These are phyloP conservation scores for Drosophila azteca DNA, from an alignment of 1,140 invertebrate species.

Conservation along the genomic window DNA sequence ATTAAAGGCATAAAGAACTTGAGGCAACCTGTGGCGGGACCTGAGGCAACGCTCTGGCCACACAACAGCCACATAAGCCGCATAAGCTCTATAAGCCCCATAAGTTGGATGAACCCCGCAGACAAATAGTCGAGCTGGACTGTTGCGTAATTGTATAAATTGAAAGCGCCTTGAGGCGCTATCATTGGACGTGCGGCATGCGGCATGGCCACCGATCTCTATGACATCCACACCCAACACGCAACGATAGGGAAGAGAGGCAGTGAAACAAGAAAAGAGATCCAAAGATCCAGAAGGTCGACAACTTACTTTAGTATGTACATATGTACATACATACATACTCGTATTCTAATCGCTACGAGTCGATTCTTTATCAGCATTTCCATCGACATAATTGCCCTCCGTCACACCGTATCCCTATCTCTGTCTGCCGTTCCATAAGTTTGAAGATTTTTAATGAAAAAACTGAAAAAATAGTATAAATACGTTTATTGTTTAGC, in stretches of 20 bases:
- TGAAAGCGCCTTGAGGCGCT: constrained; percentile 78
- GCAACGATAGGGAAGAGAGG: constrained; percentile 4
- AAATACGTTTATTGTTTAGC: no score
- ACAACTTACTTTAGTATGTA: not conserved
- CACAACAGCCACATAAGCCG: not conserved
- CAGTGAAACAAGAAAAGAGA: not conserved
- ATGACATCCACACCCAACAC: constrained; percentile 33
- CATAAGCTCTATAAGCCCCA: not conserved
- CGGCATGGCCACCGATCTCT: constrained; percentile 34
- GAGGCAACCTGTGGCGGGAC: constrained; percentile 25
- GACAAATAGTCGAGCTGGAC: constrained; percentile 13
- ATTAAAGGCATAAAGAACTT: constrained; percentile 53
- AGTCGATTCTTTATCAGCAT: constrained; percentile 46
- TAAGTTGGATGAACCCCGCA: constrained; percentile 10
- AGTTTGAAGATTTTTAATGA: constrained; percentile 1
- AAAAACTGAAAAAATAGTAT: not conserved
- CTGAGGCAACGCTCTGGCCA: constrained; percentile 8
- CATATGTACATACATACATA: not conserved
- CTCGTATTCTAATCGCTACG: constrained; percentile 32
- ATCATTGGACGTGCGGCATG: constrained; percentile 71
- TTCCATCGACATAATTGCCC: constrained; percentile 46
- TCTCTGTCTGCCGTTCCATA: not conserved
- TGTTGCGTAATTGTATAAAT: constrained; percentile 76
- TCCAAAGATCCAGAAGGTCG: constrained; percentile 8
- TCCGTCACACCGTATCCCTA: constrained; percentile 5